Evolutionary conservation across 2,797 vertebrate species (phyloP), one percentile per base, ranked within the genome.

Genomic region (Staurois parvus): DNA sequence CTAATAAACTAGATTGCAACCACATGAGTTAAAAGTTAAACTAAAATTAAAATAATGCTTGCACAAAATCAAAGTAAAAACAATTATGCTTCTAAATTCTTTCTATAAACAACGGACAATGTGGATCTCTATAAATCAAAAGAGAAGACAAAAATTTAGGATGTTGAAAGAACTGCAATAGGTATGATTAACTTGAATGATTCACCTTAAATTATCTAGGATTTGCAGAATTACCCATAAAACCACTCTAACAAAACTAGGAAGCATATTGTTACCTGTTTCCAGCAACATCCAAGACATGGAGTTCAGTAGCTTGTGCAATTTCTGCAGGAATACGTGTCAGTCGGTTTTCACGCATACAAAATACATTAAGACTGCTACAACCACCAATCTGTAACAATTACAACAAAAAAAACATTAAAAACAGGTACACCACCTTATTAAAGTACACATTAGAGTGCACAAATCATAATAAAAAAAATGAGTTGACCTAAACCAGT

Each of bases 231-330:
- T 24, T 64, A 64, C n/a, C 11, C 59, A 26, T 26, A 26, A 64
- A 64, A 64, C 7, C 24, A 64, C 10, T 6, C 10, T 6, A 26
- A 59, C 1, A 59, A 59, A 48, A 26, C 24, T 64, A 48, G 15
- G 29, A 15, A 74, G 8, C 19, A 67, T 34, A 52, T 72, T 29
- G 88, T 90, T 90, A 98, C 98, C 97, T 96, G 92, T 99, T 99
- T 89, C 98, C 98, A 87, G 98, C 98, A 84, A 99, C 95, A 32
- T 99, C 98, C 0, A 99, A 92, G 87, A 99, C 98, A 1, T 99
- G 98, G 87, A 99, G 96, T 66, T 99, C 97, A 40, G 95, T 93
- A 28, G 98, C 98, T 89, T 98, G 96, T 0, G 98, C 98, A 91
- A 99, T 94, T 91, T 99, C 98, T 0, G 97, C 84, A 0, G 98